Evolutionary conservation across 2,888 invertebrate species (phyloP).

Genomic region (Drosophila infuscata): DNA sequence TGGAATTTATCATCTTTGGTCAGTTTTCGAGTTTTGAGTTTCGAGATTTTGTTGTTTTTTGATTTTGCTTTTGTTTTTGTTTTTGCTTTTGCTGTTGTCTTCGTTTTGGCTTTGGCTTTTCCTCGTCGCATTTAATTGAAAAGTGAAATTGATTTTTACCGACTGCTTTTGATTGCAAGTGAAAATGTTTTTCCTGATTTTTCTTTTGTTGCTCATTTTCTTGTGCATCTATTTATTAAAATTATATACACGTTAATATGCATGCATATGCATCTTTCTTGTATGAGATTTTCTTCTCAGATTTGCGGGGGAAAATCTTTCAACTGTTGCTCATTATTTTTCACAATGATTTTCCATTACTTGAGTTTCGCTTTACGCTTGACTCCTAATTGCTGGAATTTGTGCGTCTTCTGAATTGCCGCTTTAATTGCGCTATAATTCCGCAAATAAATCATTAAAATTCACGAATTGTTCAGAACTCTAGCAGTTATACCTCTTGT

Average conservation of each 20-base stretch:
- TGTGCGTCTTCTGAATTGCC: slow-evolving; percentile 35
- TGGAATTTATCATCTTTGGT: slow-evolving; percentile 33
- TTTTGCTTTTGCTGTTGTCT: slow-evolving; percentile 18
- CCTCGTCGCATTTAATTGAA: slow-evolving; percentile 61
- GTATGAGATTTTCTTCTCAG: slow-evolving; percentile 13
- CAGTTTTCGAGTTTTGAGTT: slow-evolving; percentile 21
- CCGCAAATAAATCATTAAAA: slow-evolving; percentile 45
- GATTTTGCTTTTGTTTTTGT: no score
- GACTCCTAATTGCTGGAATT: slow-evolving; percentile 37
- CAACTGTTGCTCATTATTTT: slow-evolving; percentile 36
- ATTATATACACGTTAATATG: slow-evolving; percentile 31
- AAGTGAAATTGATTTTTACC: slow-evolving; percentile 73
- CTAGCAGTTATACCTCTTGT: slow-evolving; percentile 3
- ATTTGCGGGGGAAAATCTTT: slow-evolving; percentile 35
- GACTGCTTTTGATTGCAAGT: slow-evolving; percentile 41
- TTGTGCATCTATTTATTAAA: slow-evolving; percentile 63
- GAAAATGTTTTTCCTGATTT: slow-evolving; percentile 41
- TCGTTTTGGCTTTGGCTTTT: slow-evolving; percentile 19
- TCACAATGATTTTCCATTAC: slow-evolving; percentile 27
- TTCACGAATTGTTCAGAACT: slow-evolving; percentile 27
- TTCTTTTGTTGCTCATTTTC: slow-evolving; percentile 19
- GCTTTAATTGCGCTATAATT: slow-evolving; percentile 52
- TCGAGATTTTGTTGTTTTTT: slow-evolving; percentile 1
- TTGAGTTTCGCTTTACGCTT: slow-evolving; percentile 14
- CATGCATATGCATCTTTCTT: not conserved